A percentile compares a stretch with the other conserved stretches of the same genome.
These are phyloP conservation scores for Bombyx huttoni DNA, from an alignment of 2,888 invertebrate species.

Conservation along the genomic window DNA sequence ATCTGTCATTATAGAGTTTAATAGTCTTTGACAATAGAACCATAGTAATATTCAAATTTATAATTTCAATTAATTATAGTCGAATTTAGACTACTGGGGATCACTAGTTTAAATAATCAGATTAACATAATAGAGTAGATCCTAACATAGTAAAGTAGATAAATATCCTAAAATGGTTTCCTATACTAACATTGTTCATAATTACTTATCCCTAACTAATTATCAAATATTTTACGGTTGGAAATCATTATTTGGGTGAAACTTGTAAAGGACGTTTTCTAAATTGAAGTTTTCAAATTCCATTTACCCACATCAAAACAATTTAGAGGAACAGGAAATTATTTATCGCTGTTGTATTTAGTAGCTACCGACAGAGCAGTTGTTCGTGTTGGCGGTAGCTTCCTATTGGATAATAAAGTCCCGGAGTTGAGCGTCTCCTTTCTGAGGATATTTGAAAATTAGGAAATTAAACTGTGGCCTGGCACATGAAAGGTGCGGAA, in stretches of 20 bases:
- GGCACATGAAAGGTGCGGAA: conserved; percentile 54
- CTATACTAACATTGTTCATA: too few relatives aligned
- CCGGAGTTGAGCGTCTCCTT: conserved; percentile 41
- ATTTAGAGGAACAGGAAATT: conserved; percentile 65
- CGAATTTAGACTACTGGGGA: too few relatives aligned
- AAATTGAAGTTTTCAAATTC: conserved; percentile 15
- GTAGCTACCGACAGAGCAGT: conserved; percentile 26
- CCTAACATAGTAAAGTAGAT: too few relatives aligned
- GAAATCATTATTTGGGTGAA: conserved; percentile 4
- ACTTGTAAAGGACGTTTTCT: conserved; percentile 3
- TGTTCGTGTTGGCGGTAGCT: conserved; percentile 45
- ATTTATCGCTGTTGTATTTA: conserved; percentile 45
- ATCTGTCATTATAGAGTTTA: too few relatives aligned
- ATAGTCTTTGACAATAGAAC: too few relatives aligned
- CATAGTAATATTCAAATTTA: too few relatives aligned
- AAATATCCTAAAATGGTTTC: too few relatives aligned
- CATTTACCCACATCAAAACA: conserved; percentile 53
- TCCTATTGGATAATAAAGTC: conserved; percentile 67
- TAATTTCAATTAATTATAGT: too few relatives aligned
- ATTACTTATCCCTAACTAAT: too few relatives aligned
- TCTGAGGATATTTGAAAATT: conserved; percentile 55
- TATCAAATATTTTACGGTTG: background rate
- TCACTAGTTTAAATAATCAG: too few relatives aligned
- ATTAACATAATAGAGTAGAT: too few relatives aligned
- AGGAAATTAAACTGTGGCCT: conserved; percentile 60